Evolutionary conservation across 2,113 vertebrate species (phyloP), one percentile per base, ranked within the genome.

Genomic region (Lynx canadensis): DNA sequence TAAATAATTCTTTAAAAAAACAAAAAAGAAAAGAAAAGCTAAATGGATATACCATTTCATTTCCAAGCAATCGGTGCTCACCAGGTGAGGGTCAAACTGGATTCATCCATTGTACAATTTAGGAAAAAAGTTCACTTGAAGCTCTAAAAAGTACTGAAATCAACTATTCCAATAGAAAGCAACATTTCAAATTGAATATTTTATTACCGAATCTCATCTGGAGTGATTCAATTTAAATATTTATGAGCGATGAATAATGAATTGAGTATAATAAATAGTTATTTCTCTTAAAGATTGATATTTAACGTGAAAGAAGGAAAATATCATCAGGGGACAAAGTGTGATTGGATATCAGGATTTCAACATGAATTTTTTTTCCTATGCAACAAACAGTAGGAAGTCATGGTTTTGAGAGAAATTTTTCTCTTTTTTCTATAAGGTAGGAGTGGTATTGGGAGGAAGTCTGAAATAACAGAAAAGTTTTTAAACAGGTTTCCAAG

Each of bases 181-280:
- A 66, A 94, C 21, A 33, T 81, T 92, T 96, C 21, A 66, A 50
- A 80, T 83, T 95, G 16, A 48, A 33, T 69, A 79, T 97, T 97
- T 97, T 94, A 91, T 84, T 96, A 93, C 71, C 33, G 94, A 94
- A 85, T 97, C 66, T 97, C 65, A 88, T 97, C 52, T 84, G 33
- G 31, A 97, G 21, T 76, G 57, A 96, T 94, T 97, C 65, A 78
- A 25, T 50, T 97, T 65, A 96, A 95, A 94, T 97, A 97, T 92
- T 96, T 95, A 95, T 97, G 91, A 97, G 57, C 65, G 96, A 95
- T 95, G 84, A 97, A 97, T 98, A 98, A 97, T 96, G 65, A 94
- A 91, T 89, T 21, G 65, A 94, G 21, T 81, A 16, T 91, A 97
- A 97, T 91, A 96, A 95, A 68, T 65, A 60, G 69, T 94, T 94